phyloP scores from a whole-genome alignment of 2,888 invertebrate species.

The Volucella inflata region DNA sequence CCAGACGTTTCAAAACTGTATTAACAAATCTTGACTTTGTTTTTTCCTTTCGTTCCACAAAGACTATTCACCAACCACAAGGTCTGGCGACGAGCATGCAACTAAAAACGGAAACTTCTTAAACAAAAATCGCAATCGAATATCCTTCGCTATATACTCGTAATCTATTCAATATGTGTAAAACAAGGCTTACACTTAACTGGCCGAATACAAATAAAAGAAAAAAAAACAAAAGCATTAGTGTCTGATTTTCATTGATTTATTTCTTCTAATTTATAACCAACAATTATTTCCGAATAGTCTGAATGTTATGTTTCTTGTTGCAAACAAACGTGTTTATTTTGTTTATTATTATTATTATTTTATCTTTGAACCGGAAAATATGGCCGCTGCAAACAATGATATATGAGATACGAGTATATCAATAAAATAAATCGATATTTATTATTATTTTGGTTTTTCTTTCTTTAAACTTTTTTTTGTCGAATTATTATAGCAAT shows the following conservation, averaged over 20 bases:
- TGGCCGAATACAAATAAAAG: neutral
- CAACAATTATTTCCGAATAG: conserved; percentile 16
- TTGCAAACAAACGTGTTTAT: conserved; percentile 24
- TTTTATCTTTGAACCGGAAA: neutral
- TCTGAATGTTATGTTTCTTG: conserved; percentile 43
- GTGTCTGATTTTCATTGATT: conserved; percentile 1
- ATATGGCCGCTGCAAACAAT: conserved; percentile 6
- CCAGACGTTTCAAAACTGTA: too few species aligned
- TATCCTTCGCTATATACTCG: too few species aligned
- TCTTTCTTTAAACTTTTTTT: neutral
- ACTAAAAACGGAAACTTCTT: too few species aligned
- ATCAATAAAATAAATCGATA: neutral
- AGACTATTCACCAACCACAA: too few species aligned
- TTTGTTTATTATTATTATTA: conserved; percentile 7
- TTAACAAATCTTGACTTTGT: too few species aligned
- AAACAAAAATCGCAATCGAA: too few species aligned
- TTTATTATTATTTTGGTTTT: neutral
- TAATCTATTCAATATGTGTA: too few species aligned
- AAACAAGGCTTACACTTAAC: neutral
- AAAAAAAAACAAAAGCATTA: neutral
- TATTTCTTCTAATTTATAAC: conserved; percentile 8
- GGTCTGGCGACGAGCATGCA: too few species aligned
- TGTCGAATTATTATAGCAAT: conserved; percentile 57
- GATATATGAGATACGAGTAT: neutral
- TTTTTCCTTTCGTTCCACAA: too few species aligned